Percentiles rank a stretch among this genome's conserved stretches.
Conservation (phyloP, 92 coral and sea anemone genomes). For the Phenganax subtilis region DNA sequence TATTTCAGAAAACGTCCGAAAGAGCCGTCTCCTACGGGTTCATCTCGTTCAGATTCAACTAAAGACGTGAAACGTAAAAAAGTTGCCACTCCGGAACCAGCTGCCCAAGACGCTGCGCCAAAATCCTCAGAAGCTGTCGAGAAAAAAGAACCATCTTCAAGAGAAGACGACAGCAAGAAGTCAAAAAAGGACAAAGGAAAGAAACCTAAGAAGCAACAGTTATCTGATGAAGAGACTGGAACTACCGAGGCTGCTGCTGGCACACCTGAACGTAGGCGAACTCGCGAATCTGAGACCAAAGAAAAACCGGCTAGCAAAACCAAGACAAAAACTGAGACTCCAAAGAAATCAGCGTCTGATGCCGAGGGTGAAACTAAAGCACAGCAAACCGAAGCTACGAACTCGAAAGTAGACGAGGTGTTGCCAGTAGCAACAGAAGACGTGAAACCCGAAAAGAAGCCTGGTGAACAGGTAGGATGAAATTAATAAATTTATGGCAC, state of each 20-base stretch:
- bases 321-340: slow-evolving; percentile 75
- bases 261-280: slow-evolving; percentile 26
- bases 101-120: slow-evolving; percentile 37
- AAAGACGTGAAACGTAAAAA: slow-evolving; percentile 26
- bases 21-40: slow-evolving; percentile 44
- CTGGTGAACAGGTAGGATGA: neutral
- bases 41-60: slow-evolving; percentile 60
- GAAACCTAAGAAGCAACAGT: slow-evolving; percentile 60
- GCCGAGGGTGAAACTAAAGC: slow-evolving; percentile 42
- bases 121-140: slow-evolving; percentile 41
- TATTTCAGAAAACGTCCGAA: slow-evolving; percentile 71
- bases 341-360: slow-evolving; percentile 87
- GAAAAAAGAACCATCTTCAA: slow-evolving; percentile 34
- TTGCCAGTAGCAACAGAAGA: slow-evolving; percentile 5
- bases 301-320: slow-evolving; percentile 70
- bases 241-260: slow-evolving; percentile 36
- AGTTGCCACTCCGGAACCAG: slow-evolving; percentile 42
- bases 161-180: slow-evolving; percentile 69
- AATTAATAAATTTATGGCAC: neutral
- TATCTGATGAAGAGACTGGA: slow-evolving; percentile 43
- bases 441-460: neutral
- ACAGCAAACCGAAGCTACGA: neutral
- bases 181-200: slow-evolving; percentile 63
- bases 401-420: neutral
- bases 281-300: slow-evolving; percentile 30